Base-by-base conservation (phyloP, 2,797 vertebrate genomes). In the Ceryle rudis region DNA sequence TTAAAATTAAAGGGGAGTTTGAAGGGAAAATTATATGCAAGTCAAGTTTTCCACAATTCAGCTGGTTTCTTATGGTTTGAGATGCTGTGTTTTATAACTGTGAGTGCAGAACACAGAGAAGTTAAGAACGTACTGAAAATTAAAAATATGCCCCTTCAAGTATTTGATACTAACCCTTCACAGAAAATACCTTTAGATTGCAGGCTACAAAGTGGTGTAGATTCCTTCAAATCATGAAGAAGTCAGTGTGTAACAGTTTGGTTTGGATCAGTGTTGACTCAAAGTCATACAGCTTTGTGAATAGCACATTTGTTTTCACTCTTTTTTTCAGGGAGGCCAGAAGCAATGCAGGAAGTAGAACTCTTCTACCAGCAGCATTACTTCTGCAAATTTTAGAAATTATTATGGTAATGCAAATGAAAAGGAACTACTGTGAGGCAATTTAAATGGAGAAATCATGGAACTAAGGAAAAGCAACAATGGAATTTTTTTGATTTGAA, bases 371-470 rank as follows among this genome's bases (percentile, higher is more conserved):
- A 88, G 72, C 39, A 70, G 73, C 60, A 62, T 52, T 65, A 85
- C 58, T 89, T 46, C 78, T 39, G 49, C 52, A 83, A 71, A 60
- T 83, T 95, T 93, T 64, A 64, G 49, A 91, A 90, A 90, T 72
- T 6, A 77, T 71, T 67, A 88, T 51, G 54, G 52, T 69, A 84
- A 95, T 31, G 41, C 62, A 61, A 90, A 62, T 69, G 81, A 47
- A 93, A 96, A 92, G 70, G 71, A 89, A 64, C 61, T 92, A 49
- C 82, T 83, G 65, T 26, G 80, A 77, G 66, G 69, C 58, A 64
- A 82, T 84, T 95, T 80, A 91, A 92, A 92, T 26, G 51, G 49
- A 93, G 86, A 42, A 92, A 73, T 42, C 65, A 14, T 1, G 15
- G 55, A 78, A 77, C 47, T 72, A 89, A 90, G 14, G 16, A 91